Conservation (phyloP, 1,140 invertebrate species). For the Ctenoplectra terminalis region DNA sequence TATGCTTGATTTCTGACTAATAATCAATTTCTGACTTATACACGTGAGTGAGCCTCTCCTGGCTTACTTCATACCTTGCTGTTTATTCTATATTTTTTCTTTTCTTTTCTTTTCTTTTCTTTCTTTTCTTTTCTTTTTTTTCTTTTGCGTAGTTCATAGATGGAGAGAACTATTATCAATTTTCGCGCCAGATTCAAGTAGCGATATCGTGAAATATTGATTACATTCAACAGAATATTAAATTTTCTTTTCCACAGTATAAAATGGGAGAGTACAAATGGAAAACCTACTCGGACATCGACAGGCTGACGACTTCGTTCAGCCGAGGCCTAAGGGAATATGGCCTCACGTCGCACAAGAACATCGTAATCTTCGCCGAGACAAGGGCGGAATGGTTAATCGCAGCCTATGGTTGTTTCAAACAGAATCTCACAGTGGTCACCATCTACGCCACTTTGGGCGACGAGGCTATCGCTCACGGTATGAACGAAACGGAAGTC, state of each 20-base stretch:
- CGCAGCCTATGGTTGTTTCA: slow-evolving; percentile 96
- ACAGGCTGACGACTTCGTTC: slow-evolving; percentile 89
- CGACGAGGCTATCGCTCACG: slow-evolving; percentile 97
- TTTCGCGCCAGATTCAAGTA: no score
- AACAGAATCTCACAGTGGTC: slow-evolving; percentile 93
- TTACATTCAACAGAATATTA: neutral
- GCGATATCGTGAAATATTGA: no score
- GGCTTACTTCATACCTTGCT: no score
- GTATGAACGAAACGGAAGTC: slow-evolving; percentile 98
- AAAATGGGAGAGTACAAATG: slow-evolving; percentile 97
- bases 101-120: no score
- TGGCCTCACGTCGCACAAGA: slow-evolving; percentile 86
- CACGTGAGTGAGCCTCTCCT: no score
- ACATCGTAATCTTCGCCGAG: slow-evolving; percentile 97
- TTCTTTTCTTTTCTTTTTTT: no score
- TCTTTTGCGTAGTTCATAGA: no score
- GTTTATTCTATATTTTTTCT: no score
- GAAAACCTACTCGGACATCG: slow-evolving; percentile 93
- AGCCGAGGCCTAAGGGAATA: slow-evolving; percentile 89
- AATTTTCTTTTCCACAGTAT: slow-evolving; percentile 85
- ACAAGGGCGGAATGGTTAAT: slow-evolving; percentile 99
- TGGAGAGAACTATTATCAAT: no score
- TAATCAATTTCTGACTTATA: no score
- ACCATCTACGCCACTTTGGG: slow-evolving; percentile 98
- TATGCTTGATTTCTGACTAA: no score